A percentile compares a stretch with the other conserved stretches of the same genome.
Evolutionary conservation across 1,140 invertebrate species (phyloP).

Genomic region (Zaprionus taronus): DNA sequence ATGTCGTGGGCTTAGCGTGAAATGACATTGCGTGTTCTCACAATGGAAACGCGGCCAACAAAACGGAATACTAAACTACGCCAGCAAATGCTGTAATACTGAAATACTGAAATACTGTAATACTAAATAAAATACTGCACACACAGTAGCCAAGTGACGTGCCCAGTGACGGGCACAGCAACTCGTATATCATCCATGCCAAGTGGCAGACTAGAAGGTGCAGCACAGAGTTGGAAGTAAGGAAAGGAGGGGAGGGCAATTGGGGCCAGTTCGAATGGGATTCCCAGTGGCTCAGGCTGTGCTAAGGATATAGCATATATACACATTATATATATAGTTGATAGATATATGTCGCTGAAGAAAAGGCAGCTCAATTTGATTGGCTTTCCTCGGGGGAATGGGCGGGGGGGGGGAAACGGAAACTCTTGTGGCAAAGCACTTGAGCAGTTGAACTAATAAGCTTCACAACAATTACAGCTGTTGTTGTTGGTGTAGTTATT

Average conservation of each 20-base stretch:
- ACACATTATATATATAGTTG: neutral
- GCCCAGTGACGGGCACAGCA: constrained; percentile 27
- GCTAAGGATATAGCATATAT: neutral
- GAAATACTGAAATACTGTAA: neutral
- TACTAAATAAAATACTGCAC: constrained; percentile 28
- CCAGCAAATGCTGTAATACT: neutral
- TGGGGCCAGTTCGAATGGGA: neutral
- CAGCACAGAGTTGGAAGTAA: neutral
- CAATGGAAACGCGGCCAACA: constrained; percentile 45
- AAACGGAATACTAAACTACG: constrained; percentile 18
- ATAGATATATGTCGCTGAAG: neutral
- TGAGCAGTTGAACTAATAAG: constrained; percentile 57
- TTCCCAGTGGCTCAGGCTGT: neutral
- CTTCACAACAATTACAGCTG: constrained; percentile 35
- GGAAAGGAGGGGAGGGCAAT: neutral
- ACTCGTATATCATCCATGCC: constrained; percentile 52
- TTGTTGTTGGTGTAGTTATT: constrained; percentile 18
- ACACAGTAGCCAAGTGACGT: constrained; percentile 54
- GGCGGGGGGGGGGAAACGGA: neutral
- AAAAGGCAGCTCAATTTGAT: neutral
- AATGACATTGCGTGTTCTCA: constrained; percentile 75
- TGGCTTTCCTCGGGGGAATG: neutral
- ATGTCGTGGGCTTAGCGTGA: constrained; percentile 61
- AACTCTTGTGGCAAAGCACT: constrained; percentile 21
- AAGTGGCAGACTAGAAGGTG: no score